Conservation (phyloP, 2,888 invertebrate genomes). For the Taphrorychus bicolor region DNA sequence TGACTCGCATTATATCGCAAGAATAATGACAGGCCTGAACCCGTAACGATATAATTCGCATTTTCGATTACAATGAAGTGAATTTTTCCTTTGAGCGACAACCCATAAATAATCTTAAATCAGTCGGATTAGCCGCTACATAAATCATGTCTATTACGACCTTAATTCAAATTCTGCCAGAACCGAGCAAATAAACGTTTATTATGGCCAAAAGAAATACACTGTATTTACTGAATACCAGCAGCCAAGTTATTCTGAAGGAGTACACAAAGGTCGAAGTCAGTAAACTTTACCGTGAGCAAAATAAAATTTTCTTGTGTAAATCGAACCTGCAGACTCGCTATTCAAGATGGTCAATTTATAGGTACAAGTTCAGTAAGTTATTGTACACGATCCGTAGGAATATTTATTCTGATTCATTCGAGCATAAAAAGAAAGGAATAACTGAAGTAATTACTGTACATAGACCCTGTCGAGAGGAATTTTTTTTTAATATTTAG, state of each 20-base stretch:
- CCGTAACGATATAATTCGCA: constrained; percentile 1
- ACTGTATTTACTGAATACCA: constrained; percentile 29
- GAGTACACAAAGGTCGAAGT: constrained; percentile 43
- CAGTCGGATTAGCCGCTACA: constrained; percentile 6
- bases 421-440: constrained; percentile 58
- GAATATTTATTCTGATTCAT: constrained; percentile 58
- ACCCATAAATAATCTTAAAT: constrained; percentile 4
- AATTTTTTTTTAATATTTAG: no score
- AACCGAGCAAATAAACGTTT: constrained; percentile 5
- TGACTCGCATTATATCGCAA: not conserved
- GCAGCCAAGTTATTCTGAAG: constrained; percentile 31
- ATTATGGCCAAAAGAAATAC: constrained; percentile 11
- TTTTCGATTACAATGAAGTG: not conserved
- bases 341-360: constrained; percentile 58
- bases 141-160: constrained; percentile 6
- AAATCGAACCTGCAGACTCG: constrained; percentile 50
- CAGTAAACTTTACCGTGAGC: constrained; percentile 47
- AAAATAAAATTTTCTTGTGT: constrained; percentile 51
- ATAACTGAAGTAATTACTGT: constrained; percentile 58
- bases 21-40: not conserved
- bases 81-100: constrained; percentile 1
- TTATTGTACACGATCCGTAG: constrained; percentile 57
- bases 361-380: constrained; percentile 58
- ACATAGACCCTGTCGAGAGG: no score
- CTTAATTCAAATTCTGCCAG: constrained; percentile 18